phyloP scores from a whole-genome alignment of 2,113 vertebrate genomes.

The Coptodon bakossiorum region DNA sequence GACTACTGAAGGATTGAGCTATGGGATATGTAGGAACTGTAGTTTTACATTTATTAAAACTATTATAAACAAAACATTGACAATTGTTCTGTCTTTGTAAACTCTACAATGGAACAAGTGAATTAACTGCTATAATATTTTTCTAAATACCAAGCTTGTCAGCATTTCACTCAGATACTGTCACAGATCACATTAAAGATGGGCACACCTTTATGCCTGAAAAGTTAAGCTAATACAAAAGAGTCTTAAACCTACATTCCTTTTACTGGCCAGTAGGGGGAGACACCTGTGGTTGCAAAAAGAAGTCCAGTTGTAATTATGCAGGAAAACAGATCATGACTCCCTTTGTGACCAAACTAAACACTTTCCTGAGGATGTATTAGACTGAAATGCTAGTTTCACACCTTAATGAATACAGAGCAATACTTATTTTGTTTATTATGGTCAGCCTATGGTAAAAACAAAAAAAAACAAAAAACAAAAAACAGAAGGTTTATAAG shows the following conservation, averaged over 20 bases:
- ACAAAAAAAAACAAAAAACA: accelerated
- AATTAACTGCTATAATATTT: background rate
- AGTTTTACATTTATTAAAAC: background rate
- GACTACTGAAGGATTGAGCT: background rate
- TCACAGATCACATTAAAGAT: background rate
- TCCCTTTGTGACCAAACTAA: background rate
- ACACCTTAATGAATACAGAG: background rate
- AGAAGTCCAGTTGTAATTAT: background rate
- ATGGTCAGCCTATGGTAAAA: background rate
- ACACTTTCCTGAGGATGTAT: background rate
- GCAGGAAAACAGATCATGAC: background rate
- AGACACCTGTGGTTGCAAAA: background rate
- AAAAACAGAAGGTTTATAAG: background rate
- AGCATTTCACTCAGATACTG: background rate
- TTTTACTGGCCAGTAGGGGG: background rate
- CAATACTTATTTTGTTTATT: background rate
- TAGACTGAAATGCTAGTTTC: background rate
- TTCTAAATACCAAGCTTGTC: background rate
- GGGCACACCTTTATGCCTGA: background rate
- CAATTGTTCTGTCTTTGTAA: background rate
- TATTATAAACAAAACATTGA: background rate
- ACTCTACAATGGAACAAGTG: background rate
- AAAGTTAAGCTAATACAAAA: accelerated
- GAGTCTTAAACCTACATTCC: background rate
- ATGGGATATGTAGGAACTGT: background rate